Evolutionary conservation across 2,888 invertebrate genomes (phyloP).

Genomic region (Polia nebulosa): DNA sequence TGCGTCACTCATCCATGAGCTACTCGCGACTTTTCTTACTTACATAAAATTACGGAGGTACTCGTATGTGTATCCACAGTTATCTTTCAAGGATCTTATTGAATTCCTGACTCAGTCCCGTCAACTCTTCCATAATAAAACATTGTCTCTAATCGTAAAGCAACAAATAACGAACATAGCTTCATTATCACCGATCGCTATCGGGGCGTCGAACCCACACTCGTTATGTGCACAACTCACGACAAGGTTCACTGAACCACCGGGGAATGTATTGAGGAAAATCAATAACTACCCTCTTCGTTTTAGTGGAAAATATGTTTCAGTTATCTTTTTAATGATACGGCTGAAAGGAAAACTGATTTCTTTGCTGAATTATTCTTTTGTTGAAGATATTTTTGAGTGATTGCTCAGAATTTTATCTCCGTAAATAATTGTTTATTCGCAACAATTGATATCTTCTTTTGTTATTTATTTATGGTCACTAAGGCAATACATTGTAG

Average conservation of each 20-base stretch:
- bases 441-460: background rate
- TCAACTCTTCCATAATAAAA: conserved; percentile 37
- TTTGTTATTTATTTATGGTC: conserved; percentile 9
- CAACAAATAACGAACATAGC: conserved; percentile 53
- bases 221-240: conserved; percentile 59
- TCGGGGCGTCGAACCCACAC: conserved; percentile 53
- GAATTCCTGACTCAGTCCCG: conserved; percentile 10
- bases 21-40: no score
- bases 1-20: no score
- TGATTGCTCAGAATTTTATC: background rate
- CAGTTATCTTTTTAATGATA: conserved; percentile 28
- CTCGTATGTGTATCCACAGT: no score
- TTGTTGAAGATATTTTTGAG: background rate
- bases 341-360: conserved; percentile 9
- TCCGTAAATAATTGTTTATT: background rate
- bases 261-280: conserved; percentile 43
- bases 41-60: no score
- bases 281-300: conserved; percentile 57
- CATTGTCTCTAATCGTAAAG: conserved; percentile 37
- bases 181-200: conserved; percentile 57
- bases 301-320: conserved; percentile 38
- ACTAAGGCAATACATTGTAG: background rate
- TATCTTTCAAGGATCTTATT: conserved; percentile 16
- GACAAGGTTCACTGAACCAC: conserved; percentile 66
- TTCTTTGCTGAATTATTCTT: background rate